These are phyloP conservation scores for Catharus fuscescens DNA, from an alignment of 2,113 vertebrate species.

Conservation along the genomic window DNA sequence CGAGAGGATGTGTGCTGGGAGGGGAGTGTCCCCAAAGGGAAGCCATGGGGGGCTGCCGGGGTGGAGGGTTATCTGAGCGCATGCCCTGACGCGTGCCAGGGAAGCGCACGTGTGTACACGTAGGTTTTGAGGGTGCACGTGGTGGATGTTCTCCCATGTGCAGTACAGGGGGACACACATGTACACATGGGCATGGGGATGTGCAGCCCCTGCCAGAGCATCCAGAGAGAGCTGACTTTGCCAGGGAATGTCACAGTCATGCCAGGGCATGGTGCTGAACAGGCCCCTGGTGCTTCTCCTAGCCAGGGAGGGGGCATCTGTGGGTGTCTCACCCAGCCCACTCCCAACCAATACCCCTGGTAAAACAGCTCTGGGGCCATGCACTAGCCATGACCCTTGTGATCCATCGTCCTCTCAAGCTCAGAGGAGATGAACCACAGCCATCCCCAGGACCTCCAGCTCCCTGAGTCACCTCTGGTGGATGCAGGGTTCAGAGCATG, in stretches of 20 bases:
- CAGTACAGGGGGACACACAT: rapidly evolving
- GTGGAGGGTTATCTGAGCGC: rapidly evolving
- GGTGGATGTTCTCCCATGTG: rapidly evolving
- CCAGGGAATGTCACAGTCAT: not conserved
- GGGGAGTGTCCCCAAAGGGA: not conserved
- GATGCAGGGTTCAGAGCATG: not conserved
- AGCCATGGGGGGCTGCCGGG: rapidly evolving
- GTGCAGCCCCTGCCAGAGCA: rapidly evolving
- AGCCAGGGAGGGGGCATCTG: not conserved
- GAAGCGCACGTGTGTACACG: rapidly evolving
- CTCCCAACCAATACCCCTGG: too few species aligned
- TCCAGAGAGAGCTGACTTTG: not conserved
- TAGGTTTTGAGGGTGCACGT: not conserved
- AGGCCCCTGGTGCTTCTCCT: not conserved
- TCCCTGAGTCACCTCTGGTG: rapidly evolving
- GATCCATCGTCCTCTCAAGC: not conserved
- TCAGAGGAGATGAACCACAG: rapidly evolving
- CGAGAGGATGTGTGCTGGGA: not conserved
- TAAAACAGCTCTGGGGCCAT: not conserved
- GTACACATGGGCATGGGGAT: rapidly evolving
- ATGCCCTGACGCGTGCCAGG: rapidly evolving
- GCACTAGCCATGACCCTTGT: not conserved
- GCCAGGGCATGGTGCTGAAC: not conserved
- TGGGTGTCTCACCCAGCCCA: not conserved
- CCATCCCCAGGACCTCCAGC: rapidly evolving